These are phyloP conservation scores for Rhinogobius similis DNA, from an alignment of 2,113 vertebrate species.

Conservation along the genomic window DNA sequence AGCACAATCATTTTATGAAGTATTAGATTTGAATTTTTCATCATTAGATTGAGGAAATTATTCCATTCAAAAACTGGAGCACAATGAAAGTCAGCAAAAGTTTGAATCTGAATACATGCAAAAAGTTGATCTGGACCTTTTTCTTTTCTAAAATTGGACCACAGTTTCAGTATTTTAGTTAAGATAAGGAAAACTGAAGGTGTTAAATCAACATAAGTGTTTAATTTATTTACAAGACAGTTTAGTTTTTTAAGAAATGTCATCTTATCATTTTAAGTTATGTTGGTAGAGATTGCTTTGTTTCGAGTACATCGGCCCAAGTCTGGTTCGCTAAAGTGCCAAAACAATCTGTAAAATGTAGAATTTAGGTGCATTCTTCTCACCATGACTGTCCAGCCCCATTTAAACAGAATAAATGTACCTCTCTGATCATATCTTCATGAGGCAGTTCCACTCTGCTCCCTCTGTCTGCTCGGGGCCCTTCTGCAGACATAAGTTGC, in stretches of 20 bases:
- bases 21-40: background rate
- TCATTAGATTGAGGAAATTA: background rate
- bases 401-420: background rate
- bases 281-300: too few species aligned
- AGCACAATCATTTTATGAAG: background rate
- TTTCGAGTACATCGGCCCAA: too few species aligned
- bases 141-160: background rate
- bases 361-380: background rate
- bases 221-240: too few species aligned
- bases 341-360: background rate
- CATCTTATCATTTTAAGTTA: too few species aligned
- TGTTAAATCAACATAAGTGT: too few species aligned
- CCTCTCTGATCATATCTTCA: conserved; percentile 8
- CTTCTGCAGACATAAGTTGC: conserved; percentile 30
- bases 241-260: too few species aligned
- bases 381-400: background rate
- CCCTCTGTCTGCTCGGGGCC: conserved; percentile 11
- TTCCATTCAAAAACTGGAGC: background rate
- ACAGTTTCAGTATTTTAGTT: background rate
- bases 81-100: background rate
- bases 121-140: background rate
- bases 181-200: too few species aligned
- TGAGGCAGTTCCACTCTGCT: conserved; percentile 23
- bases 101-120: background rate
- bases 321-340: background rate